phyloP scores from a whole-genome alignment of 2,797 vertebrate genomes.

The Anas bernieri region DNA sequence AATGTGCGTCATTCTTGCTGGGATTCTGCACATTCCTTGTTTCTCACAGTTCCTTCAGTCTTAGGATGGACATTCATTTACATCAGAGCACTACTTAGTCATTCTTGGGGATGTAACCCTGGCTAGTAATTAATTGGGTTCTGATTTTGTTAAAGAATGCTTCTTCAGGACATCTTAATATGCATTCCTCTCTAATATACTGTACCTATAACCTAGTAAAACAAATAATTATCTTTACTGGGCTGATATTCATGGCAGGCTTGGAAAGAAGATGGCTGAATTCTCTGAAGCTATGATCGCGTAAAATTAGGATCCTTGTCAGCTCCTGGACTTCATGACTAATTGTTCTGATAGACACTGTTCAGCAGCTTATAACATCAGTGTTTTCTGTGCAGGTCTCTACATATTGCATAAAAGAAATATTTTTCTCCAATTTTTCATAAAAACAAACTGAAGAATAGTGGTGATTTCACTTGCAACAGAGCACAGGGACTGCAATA shows the following conservation, averaged over 20 bases:
- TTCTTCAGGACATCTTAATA: neutral
- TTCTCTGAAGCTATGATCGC: neutral
- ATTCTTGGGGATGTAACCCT: slow-evolving; percentile 10
- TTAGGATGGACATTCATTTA: slow-evolving; percentile 14
- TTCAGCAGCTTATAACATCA: neutral
- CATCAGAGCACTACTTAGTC: neutral
- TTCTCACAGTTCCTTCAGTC: slow-evolving; percentile 49
- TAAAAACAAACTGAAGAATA: neutral
- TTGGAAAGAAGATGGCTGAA: neutral
- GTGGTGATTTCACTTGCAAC: neutral
- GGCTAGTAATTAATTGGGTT: slow-evolving; percentile 19
- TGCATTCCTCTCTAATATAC: neutral
- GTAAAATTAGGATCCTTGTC: neutral
- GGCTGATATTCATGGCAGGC: neutral
- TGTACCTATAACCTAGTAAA: neutral
- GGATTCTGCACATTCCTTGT: slow-evolving; percentile 48
- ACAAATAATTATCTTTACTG: neutral
- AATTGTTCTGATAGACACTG: neutral
- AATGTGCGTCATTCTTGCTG: slow-evolving; percentile 40
- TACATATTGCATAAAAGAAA: neutral
- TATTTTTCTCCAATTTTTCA: neutral
- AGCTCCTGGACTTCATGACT: neutral
- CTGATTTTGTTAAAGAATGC: slow-evolving; percentile 34
- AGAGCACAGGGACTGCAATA: neutral
- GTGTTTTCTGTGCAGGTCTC: neutral